A percentile compares a stretch with the other conserved stretches of the same genome.
Conservation (phyloP, 1,140 invertebrate genomes). For the Tetramorium simillimum region DNA sequence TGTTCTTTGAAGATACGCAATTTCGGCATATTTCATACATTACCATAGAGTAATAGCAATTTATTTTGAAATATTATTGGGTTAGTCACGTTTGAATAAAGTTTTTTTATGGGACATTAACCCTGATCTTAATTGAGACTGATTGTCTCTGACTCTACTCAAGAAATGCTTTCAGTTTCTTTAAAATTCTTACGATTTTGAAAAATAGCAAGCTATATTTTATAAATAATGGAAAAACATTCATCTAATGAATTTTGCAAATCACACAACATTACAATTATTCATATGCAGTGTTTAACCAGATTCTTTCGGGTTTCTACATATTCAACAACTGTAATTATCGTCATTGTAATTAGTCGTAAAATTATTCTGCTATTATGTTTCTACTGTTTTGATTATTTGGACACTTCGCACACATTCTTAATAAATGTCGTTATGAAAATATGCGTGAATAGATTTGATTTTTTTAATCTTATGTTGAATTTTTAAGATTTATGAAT, state of each 20-base stretch:
- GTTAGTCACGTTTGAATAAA: background rate
- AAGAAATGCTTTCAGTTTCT: slow-evolving; percentile 32
- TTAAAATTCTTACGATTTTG: slow-evolving; percentile 16
- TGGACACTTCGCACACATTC: background rate
- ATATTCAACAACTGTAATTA: background rate
- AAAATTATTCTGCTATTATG: background rate
- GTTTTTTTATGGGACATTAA: slow-evolving; percentile 3
- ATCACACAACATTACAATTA: background rate
- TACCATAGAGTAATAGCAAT: background rate
- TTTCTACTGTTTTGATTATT: background rate
- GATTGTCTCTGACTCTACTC: slow-evolving; percentile 2
- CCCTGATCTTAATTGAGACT: slow-evolving; percentile 11
- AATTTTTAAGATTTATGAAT: background rate
- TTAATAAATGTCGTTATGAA: background rate
- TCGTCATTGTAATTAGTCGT: background rate
- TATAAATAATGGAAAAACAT: background rate
- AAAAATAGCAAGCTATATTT: background rate
- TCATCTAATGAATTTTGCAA: slow-evolving; percentile 2
- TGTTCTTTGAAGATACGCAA: background rate
- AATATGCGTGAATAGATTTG: background rate
- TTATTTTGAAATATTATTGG: slow-evolving; percentile 35
- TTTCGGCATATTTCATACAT: background rate
- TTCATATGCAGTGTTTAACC: background rate
- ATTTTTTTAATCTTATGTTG: background rate
- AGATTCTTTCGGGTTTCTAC: background rate